Evolutionary conservation across 1,140 invertebrate species (phyloP).

Genomic region (Prorops nasuta): DNA sequence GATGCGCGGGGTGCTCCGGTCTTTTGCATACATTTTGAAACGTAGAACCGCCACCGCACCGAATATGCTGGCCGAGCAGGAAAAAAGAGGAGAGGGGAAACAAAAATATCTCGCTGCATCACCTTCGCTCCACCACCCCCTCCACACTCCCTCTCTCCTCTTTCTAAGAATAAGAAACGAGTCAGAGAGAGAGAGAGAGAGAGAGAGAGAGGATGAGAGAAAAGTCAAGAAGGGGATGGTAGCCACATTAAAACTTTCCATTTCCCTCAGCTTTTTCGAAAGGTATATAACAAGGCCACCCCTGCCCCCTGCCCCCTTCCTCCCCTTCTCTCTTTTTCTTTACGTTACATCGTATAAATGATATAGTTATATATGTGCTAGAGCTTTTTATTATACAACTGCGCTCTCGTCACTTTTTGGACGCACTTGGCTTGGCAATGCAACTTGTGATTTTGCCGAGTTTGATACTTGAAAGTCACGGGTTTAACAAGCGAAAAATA

Average conservation of each 20-base stretch:
- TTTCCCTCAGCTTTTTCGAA: background rate
- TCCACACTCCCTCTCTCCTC: conserved; percentile 21
- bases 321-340: background rate
- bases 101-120: conserved; percentile 37
- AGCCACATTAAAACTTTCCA: background rate
- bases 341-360: background rate
- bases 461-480: too few species aligned
- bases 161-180: background rate
- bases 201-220: background rate
- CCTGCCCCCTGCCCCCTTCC: background rate
- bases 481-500: too few species aligned
- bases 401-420: too few species aligned
- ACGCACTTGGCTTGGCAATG: too few species aligned
- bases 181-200: conserved; percentile 4
- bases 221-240: background rate
- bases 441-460: too few species aligned
- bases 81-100: conserved; percentile 31
- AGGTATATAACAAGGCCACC: too few species aligned
- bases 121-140: too few species aligned
- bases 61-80: conserved; percentile 39
- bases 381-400: too few species aligned
- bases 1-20: conserved; percentile 48
- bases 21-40: conserved; percentile 57
- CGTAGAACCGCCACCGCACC: conserved; percentile 37
- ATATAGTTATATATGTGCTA: too few species aligned